Base-by-base conservation (phyloP, 1,140 invertebrate species). In the Notospermus geniculatus region DNA sequence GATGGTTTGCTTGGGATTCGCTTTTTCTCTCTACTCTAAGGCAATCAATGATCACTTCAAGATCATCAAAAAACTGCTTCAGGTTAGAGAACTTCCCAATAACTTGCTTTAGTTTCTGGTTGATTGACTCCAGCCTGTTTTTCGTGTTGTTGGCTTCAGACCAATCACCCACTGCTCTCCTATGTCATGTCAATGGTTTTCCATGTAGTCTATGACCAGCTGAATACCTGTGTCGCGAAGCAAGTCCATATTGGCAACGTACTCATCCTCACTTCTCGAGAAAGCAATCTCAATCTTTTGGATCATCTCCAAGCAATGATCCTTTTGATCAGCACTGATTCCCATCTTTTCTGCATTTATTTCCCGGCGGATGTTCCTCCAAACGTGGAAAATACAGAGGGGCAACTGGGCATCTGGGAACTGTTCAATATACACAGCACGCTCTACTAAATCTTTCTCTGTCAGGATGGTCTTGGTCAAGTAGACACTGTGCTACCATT, bases 1-100 rank as follows among this genome's bases (percentile, higher is more conserved):
- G n/a, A n/a, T n/a, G n/a, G n/a, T n/a, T n/a, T n/a, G n/a, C n/a
- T n/a, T n/a, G n/a, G n/a, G n/a, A n/a, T n/a, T n/a, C n/a, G n/a
- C n/a, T n/a, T n/a, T 43, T 43, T 13, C 39, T 11, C 19, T 43
- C 39, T 19, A 19, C 11, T 19, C 19, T 19, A 11, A 43, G 19
- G 39, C 39, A 43, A 43, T 11, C 39, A 43, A 43, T 43, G 39
- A 11, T 13, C 39, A 13, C 19, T 19, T 13, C 19, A 11, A 43
- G 39, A 43, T 43, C 39, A 13, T 43, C 11, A 43, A 43, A 43
- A 43, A 43, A 43, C 39, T 43, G 39, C 39, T 19, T 43, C 39
- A 43, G 11, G 11, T 19, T 19, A 13, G 39, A 43, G 39, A 13
- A 43, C 19, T 19, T 43, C 11, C 11, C 11, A 11, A 43, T 19